Base-by-base conservation (phyloP, 2,797 vertebrate genomes). In the Anomalospiza imberbis region DNA sequence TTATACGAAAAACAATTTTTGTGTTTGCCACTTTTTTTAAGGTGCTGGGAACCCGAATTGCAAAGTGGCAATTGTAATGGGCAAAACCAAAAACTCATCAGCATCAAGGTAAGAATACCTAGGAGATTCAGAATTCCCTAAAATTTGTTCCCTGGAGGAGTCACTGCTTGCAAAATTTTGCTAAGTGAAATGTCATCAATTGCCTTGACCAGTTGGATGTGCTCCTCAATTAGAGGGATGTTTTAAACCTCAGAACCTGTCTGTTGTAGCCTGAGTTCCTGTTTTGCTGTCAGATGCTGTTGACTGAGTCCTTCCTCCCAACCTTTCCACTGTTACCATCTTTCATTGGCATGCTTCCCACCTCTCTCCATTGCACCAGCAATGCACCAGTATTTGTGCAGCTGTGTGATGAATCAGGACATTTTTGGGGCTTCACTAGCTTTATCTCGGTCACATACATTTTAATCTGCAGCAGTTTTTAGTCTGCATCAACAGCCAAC, bases 31-130 rank as follows among this genome's bases (percentile, higher is more conserved):
- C 78, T 78, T 63, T 31, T 55, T 94, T 95, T 53, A 97, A 99
- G 99, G 99, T 96, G 99, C 99, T 92, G 99, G 99, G 20, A 98
- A 98, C 78, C 98, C 98, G 2, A 97, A 98, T 6, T 99, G 98
- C 93, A 98, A 97, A 97, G 92, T 98, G n/a, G 98, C 98, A 8
- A 97, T 99, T 94, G 99, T 99, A 93, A 98, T 99, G 98, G 99
- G 98, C 96, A 98, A 96, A 97, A 99, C 97, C 85, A 89, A 93
- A 86, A 93, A 57, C 76, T 70, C 97, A 28, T 96, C 96, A 45
- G 82, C 54, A 61, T 94, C 94, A 94, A 98, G 98, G 98, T 98
- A 97, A 96, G 91, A 89, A 85, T 90, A 88, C 48, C 19, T 28
- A 14, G 21, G 55, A 72, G 10, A 44, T 9, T 22, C 9, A 29